A percentile compares a stretch with the other conserved stretches of the same genome.
These are phyloP conservation scores for Proctacanthus coquilletti DNA, from an alignment of 1,140 invertebrate species.

Conservation along the genomic window DNA sequence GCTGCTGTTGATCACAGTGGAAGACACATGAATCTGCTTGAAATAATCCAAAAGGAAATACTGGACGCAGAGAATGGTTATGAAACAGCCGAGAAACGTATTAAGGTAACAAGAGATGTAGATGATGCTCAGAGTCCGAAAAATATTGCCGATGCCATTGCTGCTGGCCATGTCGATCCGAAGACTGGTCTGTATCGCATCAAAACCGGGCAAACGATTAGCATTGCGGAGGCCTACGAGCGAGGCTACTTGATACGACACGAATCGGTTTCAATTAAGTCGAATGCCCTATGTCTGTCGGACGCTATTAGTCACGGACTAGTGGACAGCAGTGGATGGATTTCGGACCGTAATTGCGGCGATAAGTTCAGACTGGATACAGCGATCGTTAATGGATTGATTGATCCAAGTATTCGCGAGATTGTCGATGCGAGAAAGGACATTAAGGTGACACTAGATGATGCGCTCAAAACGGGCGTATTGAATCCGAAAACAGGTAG, in stretches of 20 bases:
- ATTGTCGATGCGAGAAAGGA: slow-evolving; percentile 64
- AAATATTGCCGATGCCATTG: slow-evolving; percentile 58
- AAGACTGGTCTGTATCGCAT: slow-evolving; percentile 53
- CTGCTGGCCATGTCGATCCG: slow-evolving; percentile 61
- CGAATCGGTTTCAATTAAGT: slow-evolving; percentile 56
- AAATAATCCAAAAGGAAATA: slow-evolving; percentile 78
- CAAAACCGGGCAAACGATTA: slow-evolving; percentile 49
- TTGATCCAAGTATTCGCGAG: slow-evolving; percentile 61
- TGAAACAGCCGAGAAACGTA: slow-evolving; percentile 52
- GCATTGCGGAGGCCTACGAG: slow-evolving; percentile 65
- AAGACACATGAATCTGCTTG: slow-evolving; percentile 60
- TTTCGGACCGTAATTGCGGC: slow-evolving; percentile 69
- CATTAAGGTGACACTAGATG: slow-evolving; percentile 59
- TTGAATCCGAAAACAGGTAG: slow-evolving; percentile 63
- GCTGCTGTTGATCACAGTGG: slow-evolving; percentile 51
- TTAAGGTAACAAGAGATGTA: slow-evolving; percentile 55
- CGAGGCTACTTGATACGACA: slow-evolving; percentile 53
- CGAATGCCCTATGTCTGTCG: slow-evolving; percentile 55
- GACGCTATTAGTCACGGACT: slow-evolving; percentile 70
- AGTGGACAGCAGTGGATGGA: slow-evolving; percentile 59
- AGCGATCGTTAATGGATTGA: slow-evolving; percentile 56
- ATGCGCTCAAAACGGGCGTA: slow-evolving; percentile 61
- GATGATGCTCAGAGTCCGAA: slow-evolving; percentile 22
- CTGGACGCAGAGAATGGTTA: slow-evolving; percentile 65
- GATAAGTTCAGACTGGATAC: slow-evolving; percentile 64